Percentiles rank a stretch among this genome's conserved stretches.
These are phyloP conservation scores for Frankliniella intonsa DNA, from an alignment of 2,888 invertebrate species.

Conservation along the genomic window DNA sequence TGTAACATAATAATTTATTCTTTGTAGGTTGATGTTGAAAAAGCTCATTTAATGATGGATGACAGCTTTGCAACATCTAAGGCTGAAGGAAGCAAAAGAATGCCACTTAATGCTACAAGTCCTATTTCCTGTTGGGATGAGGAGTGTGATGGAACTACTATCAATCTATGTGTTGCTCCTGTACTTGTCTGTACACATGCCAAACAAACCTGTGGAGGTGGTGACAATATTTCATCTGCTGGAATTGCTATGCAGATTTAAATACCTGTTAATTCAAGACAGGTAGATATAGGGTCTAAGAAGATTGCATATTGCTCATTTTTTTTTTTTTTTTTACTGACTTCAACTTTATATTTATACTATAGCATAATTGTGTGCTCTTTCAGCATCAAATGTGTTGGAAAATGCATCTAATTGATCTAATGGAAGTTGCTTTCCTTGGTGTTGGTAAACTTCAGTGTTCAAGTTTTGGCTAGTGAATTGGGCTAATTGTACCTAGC, in stretches of 20 bases:
- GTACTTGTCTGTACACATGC: conserved; percentile 78
- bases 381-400: background rate
- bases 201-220: conserved; percentile 77
- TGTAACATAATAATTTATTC: background rate
- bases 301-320: too few species aligned
- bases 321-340: too few species aligned
- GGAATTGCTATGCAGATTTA: conserved; percentile 58
- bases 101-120: conserved; percentile 61
- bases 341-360: too few species aligned
- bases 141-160: conserved; percentile 46
- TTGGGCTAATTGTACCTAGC: too few species aligned
- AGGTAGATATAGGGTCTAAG: too few species aligned
- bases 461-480: too few species aligned
- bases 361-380: background rate
- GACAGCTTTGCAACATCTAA: conserved; percentile 75
- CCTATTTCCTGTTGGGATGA: conserved; percentile 83
- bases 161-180: conserved; percentile 75
- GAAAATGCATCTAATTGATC: background rate
- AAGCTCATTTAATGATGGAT: conserved; percentile 65
- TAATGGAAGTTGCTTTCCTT: background rate
- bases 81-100: conserved; percentile 52
- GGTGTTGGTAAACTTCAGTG: background rate
- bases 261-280: background rate
- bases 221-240: conserved; percentile 84
- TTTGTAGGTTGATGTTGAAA: conserved; percentile 51